Evolutionary conservation across 1,140 invertebrate genomes (phyloP).

Genomic region (Saccostrea echinata): DNA sequence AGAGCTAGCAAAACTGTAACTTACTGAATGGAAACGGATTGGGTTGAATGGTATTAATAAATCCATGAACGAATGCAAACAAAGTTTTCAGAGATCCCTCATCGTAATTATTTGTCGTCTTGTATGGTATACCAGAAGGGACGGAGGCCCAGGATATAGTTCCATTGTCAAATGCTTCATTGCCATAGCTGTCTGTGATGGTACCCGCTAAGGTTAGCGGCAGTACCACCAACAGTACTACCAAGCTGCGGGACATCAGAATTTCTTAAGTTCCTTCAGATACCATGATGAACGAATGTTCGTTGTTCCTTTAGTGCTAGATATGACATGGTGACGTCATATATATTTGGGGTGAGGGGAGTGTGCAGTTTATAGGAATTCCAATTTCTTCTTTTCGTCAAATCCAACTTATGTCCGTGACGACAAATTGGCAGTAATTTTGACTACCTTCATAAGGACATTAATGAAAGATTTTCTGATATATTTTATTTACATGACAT

Average conservation of each 20-base stretch:
- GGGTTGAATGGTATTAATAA: constrained; percentile 66
- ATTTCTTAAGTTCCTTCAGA: not conserved
- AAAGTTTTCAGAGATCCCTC: constrained; percentile 57
- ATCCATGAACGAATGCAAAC: constrained; percentile 60
- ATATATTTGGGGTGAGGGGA: not conserved
- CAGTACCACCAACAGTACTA: not conserved
- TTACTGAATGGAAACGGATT: constrained; percentile 56
- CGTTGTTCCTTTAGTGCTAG: not conserved
- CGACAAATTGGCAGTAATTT: not conserved
- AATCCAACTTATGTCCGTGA: not conserved
- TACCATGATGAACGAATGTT: not conserved
- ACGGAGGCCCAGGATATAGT: constrained; percentile 58
- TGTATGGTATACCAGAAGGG: constrained; percentile 59
- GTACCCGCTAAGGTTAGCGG: not conserved
- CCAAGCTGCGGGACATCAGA: not conserved
- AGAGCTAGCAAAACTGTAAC: constrained; percentile 15
- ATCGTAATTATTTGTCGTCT: constrained; percentile 58
- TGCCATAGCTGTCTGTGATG: constrained; percentile 61
- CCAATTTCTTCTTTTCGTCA: not conserved
- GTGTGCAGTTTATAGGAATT: not conserved
- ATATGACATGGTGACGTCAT: not conserved
- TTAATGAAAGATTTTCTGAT: too few relatives aligned
- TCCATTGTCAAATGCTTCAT: constrained; percentile 59
- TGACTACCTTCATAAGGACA: too few relatives aligned
- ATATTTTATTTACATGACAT: too few relatives aligned